Percentiles rank a stretch among this genome's conserved stretches.
Conservation (phyloP, 1,140 invertebrate genomes). For the Lordiphosa mommai region DNA sequence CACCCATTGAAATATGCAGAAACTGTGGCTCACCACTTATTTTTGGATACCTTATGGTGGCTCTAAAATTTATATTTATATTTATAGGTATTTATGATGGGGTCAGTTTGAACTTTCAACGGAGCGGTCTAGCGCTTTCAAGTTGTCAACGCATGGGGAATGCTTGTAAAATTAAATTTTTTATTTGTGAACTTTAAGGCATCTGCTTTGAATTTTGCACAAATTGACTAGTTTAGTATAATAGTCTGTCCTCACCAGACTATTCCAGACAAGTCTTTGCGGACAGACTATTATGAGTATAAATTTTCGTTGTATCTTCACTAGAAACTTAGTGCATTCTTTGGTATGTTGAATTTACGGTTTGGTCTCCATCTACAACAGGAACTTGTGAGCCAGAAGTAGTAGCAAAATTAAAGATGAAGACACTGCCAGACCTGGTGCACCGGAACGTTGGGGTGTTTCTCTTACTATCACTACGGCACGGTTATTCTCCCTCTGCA, state of each 20-base stretch:
- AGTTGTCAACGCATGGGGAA: conserved; percentile 13
- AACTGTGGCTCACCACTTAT: conserved; percentile 37
- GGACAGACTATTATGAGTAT: conserved; percentile 50
- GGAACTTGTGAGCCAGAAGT: conserved; percentile 29
- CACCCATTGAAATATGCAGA: conserved; percentile 20
- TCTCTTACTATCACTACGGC: conserved; percentile 54
- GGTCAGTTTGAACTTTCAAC: conserved; percentile 35
- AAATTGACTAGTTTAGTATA: conserved; percentile 58
- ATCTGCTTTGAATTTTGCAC: conserved; percentile 51
- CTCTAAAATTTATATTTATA: neutral
- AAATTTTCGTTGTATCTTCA: conserved; percentile 44
- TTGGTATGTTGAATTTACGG: too few relatives aligned
- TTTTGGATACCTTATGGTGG: conserved; percentile 23
- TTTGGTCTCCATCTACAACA: conserved; percentile 13
- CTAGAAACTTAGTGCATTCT: conserved; percentile 30
- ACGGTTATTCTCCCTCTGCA: conserved; percentile 79
- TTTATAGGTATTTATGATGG: neutral
- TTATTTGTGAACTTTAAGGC: conserved; percentile 37
- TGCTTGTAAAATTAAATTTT: conserved; percentile 45
- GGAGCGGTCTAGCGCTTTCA: conserved; percentile 27
- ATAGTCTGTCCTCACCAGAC: neutral
- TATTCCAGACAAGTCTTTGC: too few relatives aligned
- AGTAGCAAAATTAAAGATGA: conserved; percentile 17
- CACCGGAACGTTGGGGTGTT: conserved; percentile 14
- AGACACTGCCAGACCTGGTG: conserved; percentile 7